Percentiles rank a stretch among this genome's conserved stretches.
These are phyloP conservation scores for Pharmacophagus antenor DNA, from an alignment of 2,888 invertebrate species.

Conservation along the genomic window DNA sequence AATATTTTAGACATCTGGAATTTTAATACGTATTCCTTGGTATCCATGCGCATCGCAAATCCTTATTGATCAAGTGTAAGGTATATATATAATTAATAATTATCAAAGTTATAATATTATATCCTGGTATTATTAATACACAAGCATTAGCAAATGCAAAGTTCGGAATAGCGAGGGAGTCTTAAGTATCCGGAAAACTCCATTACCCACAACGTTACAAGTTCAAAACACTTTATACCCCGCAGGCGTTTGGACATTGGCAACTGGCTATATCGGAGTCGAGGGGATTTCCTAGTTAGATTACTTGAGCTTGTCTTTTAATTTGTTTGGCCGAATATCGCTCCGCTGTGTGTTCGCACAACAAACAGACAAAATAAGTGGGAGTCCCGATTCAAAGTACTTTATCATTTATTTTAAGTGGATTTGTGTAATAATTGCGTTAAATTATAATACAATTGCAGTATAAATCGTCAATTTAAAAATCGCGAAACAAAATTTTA, in stretches of 20 bases:
- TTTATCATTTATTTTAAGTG: too few species aligned
- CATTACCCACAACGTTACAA: conserved; percentile 18
- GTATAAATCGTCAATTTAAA: too few species aligned
- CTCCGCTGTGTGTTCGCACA: background rate
- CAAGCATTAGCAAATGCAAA: conserved; percentile 7
- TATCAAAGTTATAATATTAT: conserved; percentile 1
- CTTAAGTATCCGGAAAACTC: conserved; percentile 21
- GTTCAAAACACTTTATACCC: conserved; percentile 16
- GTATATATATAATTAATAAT: too few species aligned
- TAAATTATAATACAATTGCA: too few species aligned
- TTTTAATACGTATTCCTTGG: too few species aligned
- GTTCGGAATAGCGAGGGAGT: conserved; percentile 10
- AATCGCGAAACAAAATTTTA: too few species aligned
- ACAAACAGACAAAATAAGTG: background rate
- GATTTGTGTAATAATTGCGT: too few species aligned
- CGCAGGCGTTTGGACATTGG: conserved; percentile 16
- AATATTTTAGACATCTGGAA: too few species aligned
- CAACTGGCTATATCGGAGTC: conserved; percentile 14
- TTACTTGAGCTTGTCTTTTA: conserved; percentile 27
- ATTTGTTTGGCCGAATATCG: conserved; percentile 21
- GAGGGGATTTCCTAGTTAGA: conserved; percentile 26
- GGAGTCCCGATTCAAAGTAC: too few species aligned
- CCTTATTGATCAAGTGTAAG: too few species aligned
- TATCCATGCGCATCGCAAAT: too few species aligned
- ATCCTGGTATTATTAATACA: background rate